Base-by-base conservation (phyloP, 2,888 invertebrate species). In the Chalcis sispes region DNA sequence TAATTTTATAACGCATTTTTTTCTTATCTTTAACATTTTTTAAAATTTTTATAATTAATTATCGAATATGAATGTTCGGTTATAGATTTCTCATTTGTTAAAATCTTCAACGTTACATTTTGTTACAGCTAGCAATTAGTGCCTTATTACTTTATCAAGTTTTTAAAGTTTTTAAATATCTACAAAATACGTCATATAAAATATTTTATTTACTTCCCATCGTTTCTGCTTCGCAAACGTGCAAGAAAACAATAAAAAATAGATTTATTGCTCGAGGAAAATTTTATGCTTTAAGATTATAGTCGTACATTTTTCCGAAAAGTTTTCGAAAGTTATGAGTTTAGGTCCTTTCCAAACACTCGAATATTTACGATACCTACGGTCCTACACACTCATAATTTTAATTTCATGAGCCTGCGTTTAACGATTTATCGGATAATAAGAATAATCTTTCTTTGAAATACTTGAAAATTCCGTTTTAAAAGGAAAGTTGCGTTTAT, bases 331-430 rank as follows among this genome's bases (percentile, higher is more conserved):
- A 23, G 54, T 40, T 40, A 32, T 20, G n/a, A 40, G 25, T 18
- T 32, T 15, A 7, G 40, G 54, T 64, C 66, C 54, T 75, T 71
- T 75, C 75, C 7, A 75, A 75, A 75, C 75, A 66, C 61, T 71
- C 75, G 66, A 66, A 71, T 75, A 75, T 75, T 75, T 71, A 75
- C 75, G 75, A 75, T n/a, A 18, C 15, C 46, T 48, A 20, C 40
- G 56, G 70, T n/a, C n/a, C 56, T 50, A 29, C 20, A 46, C 50
- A 69, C 46, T 64, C 69, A 23, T 58, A 64, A 70, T 70, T 75
- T 69, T 58, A 36, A 75, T 75, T 75, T 70, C 69, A 69, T 64
- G 58, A 70, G 62, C 50, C 48, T 52, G 15, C n/a, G 40, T 61
- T 67, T 61, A 42, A 42, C 46, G 61, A 36, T 67, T 73, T 50